Conservation (phyloP, 2,113 vertebrate genomes). For the Glaucidium brasilianum region DNA sequence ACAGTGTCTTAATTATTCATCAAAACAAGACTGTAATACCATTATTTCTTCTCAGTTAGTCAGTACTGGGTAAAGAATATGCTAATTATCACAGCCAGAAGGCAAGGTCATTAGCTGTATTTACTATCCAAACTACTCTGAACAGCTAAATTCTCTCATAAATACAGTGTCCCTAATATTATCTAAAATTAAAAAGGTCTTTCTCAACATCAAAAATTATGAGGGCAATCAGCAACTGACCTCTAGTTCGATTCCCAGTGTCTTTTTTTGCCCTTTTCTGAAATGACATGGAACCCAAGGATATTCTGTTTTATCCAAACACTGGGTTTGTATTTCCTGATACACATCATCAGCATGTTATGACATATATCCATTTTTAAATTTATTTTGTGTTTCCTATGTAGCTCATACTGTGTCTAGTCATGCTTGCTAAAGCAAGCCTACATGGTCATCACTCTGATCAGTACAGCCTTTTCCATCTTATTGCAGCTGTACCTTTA, state of each 20-base stretch:
- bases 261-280: background rate
- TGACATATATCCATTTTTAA: background rate
- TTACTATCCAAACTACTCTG: background rate
- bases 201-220: background rate
- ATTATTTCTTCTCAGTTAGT: background rate
- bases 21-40: background rate
- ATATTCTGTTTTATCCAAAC: background rate
- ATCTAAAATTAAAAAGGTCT: background rate
- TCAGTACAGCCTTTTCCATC: background rate
- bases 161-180: background rate
- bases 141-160: background rate
- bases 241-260: background rate
- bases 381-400: background rate
- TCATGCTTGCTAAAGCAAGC: background rate
- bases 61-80: background rate
- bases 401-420: background rate
- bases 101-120: background rate
- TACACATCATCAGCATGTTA: background rate
- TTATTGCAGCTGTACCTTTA: background rate
- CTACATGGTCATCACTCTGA: background rate
- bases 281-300: background rate
- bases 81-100: background rate
- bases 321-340: background rate
- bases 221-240: background rate
- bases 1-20: background rate